Conservation (phyloP, 2,113 vertebrate genomes). For the Arothron firmamentum region DNA sequence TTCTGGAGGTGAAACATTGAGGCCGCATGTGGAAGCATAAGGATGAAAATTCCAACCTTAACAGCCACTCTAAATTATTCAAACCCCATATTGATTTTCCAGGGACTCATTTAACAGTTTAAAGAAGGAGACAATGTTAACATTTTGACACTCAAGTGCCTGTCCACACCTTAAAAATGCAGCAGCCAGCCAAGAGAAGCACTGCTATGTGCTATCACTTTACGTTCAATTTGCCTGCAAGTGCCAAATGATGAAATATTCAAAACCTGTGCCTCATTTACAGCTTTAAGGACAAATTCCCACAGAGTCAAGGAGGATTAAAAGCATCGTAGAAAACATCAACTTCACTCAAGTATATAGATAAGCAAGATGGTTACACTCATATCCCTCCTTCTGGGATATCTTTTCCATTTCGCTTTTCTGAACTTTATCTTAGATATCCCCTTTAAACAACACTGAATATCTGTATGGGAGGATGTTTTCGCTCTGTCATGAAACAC, state of each 20-base stretch:
- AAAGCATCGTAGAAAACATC: constrained; percentile 18
- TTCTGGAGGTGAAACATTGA: too few species aligned
- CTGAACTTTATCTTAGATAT: too few species aligned
- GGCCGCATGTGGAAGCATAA: not conserved
- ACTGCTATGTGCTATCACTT: constrained; percentile 60
- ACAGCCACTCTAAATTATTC: constrained; percentile 53
- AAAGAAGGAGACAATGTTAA: constrained; percentile 41
- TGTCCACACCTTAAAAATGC: constrained; percentile 68
- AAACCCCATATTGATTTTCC: constrained; percentile 40
- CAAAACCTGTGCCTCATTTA: constrained; percentile 34
- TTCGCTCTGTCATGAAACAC: too few species aligned
- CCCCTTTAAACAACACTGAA: too few species aligned
- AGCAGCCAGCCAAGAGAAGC: constrained; percentile 49
- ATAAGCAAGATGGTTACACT: not conserved
- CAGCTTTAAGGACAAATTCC: constrained; percentile 33
- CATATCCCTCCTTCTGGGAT: too few species aligned
- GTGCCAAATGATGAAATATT: constrained; percentile 67
- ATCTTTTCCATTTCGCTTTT: too few species aligned
- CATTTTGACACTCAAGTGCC: constrained; percentile 61
- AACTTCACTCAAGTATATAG: not conserved
- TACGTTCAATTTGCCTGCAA: constrained; percentile 67
- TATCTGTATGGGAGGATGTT: too few species aligned
- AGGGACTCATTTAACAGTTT: constrained; percentile 34
- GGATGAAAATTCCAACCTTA: constrained; percentile 27
- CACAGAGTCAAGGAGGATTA: not conserved